phyloP scores from a whole-genome alignment of 2,888 invertebrate genomes.

The Ichneumoninae sp. region DNA sequence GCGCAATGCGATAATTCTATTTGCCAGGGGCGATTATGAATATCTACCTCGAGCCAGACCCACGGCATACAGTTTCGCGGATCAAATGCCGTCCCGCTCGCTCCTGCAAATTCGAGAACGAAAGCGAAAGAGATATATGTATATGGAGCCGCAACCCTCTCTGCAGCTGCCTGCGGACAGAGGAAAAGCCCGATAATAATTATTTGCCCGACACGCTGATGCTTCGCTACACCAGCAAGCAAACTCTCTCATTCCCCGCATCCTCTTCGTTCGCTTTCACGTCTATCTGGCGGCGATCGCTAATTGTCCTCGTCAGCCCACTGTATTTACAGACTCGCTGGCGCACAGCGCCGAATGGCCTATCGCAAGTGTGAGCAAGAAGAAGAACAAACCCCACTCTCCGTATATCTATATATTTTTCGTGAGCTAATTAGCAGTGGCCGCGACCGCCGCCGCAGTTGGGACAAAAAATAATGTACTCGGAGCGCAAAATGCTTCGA shows the following conservation, averaged over 20 bases:
- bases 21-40: conserved; percentile 82
- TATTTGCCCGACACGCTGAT: conserved; percentile 78
- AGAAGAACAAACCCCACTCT: background rate
- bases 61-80: conserved; percentile 68
- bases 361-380: conserved; percentile 27
- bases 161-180: conserved; percentile 73
- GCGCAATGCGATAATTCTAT: conserved; percentile 83
- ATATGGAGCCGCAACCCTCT: conserved; percentile 26
- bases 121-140: conserved; percentile 17
- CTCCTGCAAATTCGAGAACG: conserved; percentile 55
- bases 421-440: conserved; percentile 46
- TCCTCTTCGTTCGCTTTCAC: conserved; percentile 47
- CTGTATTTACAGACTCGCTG: conserved; percentile 4
- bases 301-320: conserved; percentile 63
- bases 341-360: background rate
- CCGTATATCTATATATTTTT: background rate
- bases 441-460: background rate
- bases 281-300: conserved; percentile 60
- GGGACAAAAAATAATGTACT: conserved; percentile 37
- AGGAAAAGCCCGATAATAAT: conserved; percentile 79
- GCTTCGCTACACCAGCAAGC: conserved; percentile 55
- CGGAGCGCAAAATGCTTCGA: conserved; percentile 27
- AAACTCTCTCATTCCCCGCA: conserved; percentile 48
- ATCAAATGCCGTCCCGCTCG: conserved; percentile 74
- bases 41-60: conserved; percentile 82